Percentiles rank a stretch among this genome's conserved stretches.
phyloP scores from a whole-genome alignment of 2,888 invertebrate species.

The Antheraea yamamai region DNA sequence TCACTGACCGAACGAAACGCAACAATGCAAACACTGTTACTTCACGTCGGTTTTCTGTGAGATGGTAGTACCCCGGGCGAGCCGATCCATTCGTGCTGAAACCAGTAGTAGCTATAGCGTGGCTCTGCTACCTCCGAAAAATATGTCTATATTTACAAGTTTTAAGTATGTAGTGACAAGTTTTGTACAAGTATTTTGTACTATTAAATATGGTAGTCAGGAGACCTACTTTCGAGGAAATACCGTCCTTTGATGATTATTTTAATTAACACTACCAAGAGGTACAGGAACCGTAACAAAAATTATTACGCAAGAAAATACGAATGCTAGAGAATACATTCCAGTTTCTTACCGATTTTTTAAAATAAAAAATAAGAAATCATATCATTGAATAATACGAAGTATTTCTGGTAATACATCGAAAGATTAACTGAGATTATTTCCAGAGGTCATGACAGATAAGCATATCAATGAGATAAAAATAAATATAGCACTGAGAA shows the following conservation, averaged over 20 bases:
- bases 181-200: background rate
- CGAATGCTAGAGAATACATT: background rate
- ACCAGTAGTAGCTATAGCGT: no score
- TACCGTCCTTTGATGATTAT: background rate
- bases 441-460: conserved; percentile 30
- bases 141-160: no score
- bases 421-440: conserved; percentile 29
- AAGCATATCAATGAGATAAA: conserved; percentile 33
- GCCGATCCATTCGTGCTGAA: no score
- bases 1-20: no score
- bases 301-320: no score
- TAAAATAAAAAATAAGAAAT: background rate
- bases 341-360: no score
- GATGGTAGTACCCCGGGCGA: no score
- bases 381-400: conserved; percentile 17
- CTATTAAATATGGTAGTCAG: background rate
- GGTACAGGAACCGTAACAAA: background rate
- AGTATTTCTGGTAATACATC: conserved; percentile 23
- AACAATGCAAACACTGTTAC: no score
- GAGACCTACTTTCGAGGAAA: background rate
- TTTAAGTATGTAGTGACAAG: background rate
- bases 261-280: no score
- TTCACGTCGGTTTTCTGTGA: no score
- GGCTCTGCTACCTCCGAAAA: no score
- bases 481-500: no score